Percentiles rank a stretch among this genome's conserved stretches.
Conservation (phyloP, 2,797 vertebrate species). For the Tachyglossus aculeatus region DNA sequence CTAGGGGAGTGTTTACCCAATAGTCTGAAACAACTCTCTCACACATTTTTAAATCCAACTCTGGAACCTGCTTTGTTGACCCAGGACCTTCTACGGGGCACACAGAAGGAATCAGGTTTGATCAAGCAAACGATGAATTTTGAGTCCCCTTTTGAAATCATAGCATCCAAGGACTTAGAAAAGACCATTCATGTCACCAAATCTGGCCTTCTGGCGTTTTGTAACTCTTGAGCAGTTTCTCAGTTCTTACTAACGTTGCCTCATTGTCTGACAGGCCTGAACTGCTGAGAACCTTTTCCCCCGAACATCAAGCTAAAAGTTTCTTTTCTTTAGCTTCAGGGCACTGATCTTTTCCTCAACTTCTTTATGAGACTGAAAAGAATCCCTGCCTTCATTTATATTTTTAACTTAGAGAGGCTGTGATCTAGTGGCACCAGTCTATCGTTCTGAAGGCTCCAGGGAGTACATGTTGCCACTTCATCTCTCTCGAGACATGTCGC, state of each 20-base stretch:
- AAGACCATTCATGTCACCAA: not conserved
- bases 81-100: not conserved
- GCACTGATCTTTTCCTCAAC: not conserved
- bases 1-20: not conserved
- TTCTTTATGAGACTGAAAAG: slow-evolving; percentile 19
- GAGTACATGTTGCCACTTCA: slow-evolving; percentile 8
- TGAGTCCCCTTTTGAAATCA: not conserved
- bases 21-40: not conserved
- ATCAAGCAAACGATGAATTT: slow-evolving; percentile 12
- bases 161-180: not conserved
- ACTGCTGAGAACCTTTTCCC: not conserved
- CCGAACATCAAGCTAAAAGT: slow-evolving; percentile 21
- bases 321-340: slow-evolving; percentile 10
- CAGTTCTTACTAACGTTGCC: not conserved
- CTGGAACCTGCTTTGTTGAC: not conserved
- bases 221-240: not conserved
- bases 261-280: slow-evolving; percentile 16
- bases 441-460: slow-evolving; percentile 17
- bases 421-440: slow-evolving; percentile 23
- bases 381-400: slow-evolving; percentile 35
- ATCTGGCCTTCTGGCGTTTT: not conserved
- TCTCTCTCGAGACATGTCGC: slow-evolving; percentile 31
- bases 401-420: slow-evolving; percentile 35
- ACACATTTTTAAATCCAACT: not conserved
- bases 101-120: not conserved